Conservation (phyloP, 2,888 invertebrate species). For the Pristionchus fissidentatus region DNA sequence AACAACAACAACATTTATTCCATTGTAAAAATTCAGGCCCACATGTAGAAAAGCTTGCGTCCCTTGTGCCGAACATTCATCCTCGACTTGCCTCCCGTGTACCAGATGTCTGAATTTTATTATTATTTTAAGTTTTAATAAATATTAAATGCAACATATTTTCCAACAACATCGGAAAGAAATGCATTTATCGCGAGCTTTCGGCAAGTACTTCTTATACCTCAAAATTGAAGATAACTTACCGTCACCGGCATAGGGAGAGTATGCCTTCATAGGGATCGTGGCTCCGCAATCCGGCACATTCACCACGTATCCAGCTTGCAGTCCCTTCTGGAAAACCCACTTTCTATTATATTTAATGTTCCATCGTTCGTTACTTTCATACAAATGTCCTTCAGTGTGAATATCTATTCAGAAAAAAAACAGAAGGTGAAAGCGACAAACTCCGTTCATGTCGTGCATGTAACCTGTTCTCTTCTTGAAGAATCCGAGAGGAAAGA, state of each 20-base stretch:
- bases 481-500: neutral
- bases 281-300: neutral
- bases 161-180: no score
- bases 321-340: neutral
- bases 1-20: no score
- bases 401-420: no score
- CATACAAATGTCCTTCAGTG: no score
- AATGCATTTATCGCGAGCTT: no score
- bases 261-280: neutral
- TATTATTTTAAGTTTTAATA: no score
- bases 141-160: no score
- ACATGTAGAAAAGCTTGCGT: neutral
- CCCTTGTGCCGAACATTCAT: neutral
- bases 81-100: neutral
- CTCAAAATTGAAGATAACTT: neutral
- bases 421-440: no score
- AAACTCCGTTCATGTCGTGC: neutral
- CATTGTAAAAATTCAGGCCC: no score
- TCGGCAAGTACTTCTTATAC: neutral
- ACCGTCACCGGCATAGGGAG: neutral
- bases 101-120: conserved; percentile 33
- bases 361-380: no score
- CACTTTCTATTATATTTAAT: no score
- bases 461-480: neutral
- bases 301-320: neutral